Evolutionary conservation across 2,797 vertebrate genomes (phyloP).

Genomic region (Aplochiton taeniatus): DNA sequence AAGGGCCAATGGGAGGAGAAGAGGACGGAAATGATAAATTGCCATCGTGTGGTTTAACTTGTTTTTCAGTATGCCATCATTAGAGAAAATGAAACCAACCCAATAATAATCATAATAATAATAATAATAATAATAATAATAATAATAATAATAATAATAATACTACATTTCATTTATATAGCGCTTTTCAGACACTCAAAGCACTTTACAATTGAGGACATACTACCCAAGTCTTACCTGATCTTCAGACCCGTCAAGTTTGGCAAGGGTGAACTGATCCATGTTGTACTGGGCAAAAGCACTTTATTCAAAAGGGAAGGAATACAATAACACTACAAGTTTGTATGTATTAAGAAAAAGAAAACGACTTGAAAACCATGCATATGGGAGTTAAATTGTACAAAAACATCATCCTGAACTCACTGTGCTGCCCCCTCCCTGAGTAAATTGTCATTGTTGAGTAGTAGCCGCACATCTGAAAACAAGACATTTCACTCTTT

Average conservation of each 20-base stretch:
- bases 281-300: conserved; percentile 97
- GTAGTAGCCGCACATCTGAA: conserved; percentile 90
- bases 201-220: too few relatives aligned
- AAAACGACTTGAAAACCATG: neutral
- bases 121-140: too few relatives aligned
- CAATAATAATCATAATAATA: too few relatives aligned
- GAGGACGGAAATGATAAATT: conserved; percentile 13
- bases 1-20: neutral
- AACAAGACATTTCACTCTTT: conserved; percentile 1
- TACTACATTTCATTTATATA: too few relatives aligned
- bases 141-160: too few relatives aligned
- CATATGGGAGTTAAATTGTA: neutral
- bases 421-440: conserved; percentile 91
- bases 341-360: neutral
- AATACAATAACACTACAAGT: neutral
- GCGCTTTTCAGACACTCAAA: too few relatives aligned
- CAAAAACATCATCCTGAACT: conserved; percentile 48
- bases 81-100: too few relatives aligned
- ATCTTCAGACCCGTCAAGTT: conserved; percentile 89
- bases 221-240: conserved; percentile 81
- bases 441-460: conserved; percentile 94
- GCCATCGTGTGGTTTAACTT: neutral
- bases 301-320: conserved; percentile 65
- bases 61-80: neutral
- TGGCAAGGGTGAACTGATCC: conserved; percentile 93